These are phyloP conservation scores for Cygnus atratus DNA, from an alignment of 2,113 vertebrate species.

Conservation along the genomic window DNA sequence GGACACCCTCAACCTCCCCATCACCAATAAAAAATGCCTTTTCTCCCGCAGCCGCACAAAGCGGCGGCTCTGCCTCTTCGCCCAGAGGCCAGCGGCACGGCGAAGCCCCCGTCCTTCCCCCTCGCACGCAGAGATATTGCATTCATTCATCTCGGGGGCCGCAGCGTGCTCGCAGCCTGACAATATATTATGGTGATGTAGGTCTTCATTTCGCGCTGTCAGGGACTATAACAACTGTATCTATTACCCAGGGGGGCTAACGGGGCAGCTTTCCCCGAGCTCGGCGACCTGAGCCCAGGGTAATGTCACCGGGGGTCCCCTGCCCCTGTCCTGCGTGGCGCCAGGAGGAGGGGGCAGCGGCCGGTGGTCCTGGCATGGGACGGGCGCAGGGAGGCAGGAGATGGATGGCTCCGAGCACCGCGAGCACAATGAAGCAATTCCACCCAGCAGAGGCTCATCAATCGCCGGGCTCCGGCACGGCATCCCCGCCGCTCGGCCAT, in stretches of 20 bases:
- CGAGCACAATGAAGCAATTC: conserved; percentile 58
- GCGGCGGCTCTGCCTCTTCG: not conserved
- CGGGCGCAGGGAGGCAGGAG: not conserved
- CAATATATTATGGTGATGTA: not conserved
- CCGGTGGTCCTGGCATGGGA: not conserved
- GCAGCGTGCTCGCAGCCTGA: not conserved
- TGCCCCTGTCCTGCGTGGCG: fast-evolving
- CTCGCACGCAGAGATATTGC: not conserved
- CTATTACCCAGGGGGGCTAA: not conserved
- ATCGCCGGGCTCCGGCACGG: conserved; percentile 17
- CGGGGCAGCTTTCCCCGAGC: not conserved
- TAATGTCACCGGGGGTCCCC: not conserved
- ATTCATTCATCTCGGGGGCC: conserved; percentile 22
- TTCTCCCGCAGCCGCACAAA: not conserved
- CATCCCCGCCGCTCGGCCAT: not conserved
- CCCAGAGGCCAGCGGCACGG: not conserved
- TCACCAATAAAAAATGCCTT: conserved; percentile 12
- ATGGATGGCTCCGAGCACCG: not conserved
- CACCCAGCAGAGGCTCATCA: conserved; percentile 37
- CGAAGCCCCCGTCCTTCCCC: conserved; percentile 9
- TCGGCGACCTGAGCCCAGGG: not conserved
- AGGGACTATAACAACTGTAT: conserved; percentile 14
- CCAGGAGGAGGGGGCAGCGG: not conserved
- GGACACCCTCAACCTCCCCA: not conserved
- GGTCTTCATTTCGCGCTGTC: not conserved